Percentiles rank a stretch among this genome's conserved stretches.
These are phyloP conservation scores for Orthonychiurus folsomi DNA, from an alignment of 2,888 invertebrate genomes.

Conservation along the genomic window DNA sequence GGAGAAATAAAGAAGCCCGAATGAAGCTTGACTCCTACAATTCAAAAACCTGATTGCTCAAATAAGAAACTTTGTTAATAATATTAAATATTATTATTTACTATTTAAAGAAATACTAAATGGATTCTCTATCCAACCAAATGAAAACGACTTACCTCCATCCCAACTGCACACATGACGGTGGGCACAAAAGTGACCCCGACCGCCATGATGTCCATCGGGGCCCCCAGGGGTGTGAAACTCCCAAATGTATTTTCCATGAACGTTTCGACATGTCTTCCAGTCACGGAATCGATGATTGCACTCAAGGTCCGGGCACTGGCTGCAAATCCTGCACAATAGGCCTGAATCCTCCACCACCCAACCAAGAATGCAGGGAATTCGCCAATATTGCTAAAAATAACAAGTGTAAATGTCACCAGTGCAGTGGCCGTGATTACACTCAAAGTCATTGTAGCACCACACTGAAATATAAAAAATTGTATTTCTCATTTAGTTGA, in stretches of 20 bases:
- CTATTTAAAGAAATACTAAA: not conserved
- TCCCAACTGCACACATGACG: conserved; percentile 37
- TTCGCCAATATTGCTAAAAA: conserved; percentile 37
- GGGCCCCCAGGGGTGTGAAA: conserved; percentile 36
- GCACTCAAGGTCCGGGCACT: conserved; percentile 34
- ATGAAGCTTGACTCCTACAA: conserved; percentile 36
- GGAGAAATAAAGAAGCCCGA: conserved; percentile 27
- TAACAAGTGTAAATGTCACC: conserved; percentile 35
- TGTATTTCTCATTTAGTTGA: too few relatives aligned
- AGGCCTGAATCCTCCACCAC: conserved; percentile 32
- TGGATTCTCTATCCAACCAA: not conserved
- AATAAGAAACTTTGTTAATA: not conserved
- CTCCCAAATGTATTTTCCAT: conserved; percentile 36
- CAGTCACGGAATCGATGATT: conserved; percentile 38
- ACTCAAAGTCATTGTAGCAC: conserved; percentile 40
- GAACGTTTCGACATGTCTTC: conserved; percentile 36
- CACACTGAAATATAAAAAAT: conserved; percentile 25
- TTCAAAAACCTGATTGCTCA: not conserved
- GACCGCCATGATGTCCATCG: conserved; percentile 35
- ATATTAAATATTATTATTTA: conserved; percentile 10
- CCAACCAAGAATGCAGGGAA: conserved; percentile 38
- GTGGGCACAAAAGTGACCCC: conserved; percentile 37
- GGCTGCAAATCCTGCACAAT: conserved; percentile 36
- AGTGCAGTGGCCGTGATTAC: conserved; percentile 37
- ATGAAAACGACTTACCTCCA: conserved; percentile 30